These are phyloP conservation scores for Meleagris gallopavo DNA, from an alignment of 2,113 vertebrate species.

Conservation along the genomic window DNA sequence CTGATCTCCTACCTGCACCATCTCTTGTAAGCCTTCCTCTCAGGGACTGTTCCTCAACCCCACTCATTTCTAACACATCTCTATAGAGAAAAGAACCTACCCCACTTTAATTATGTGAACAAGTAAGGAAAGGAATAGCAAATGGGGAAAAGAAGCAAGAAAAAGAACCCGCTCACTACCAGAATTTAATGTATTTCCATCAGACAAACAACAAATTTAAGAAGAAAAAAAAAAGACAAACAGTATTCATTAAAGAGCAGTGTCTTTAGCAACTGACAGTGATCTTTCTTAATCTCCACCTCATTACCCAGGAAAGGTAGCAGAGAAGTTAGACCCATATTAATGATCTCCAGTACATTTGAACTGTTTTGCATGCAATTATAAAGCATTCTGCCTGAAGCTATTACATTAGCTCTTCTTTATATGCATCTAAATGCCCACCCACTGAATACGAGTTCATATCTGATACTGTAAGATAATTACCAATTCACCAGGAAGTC, in stretches of 20 bases:
- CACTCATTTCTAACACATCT: neutral
- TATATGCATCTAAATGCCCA: conserved; percentile 21
- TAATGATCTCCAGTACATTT: conserved; percentile 18
- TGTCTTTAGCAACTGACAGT: neutral
- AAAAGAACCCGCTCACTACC: neutral
- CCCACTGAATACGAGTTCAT: neutral
- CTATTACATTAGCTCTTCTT: conserved; percentile 20
- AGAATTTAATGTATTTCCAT: neutral
- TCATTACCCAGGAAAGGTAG: conserved; percentile 14
- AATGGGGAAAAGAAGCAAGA: neutral
- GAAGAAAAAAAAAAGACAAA: neutral
- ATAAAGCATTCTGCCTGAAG: conserved; percentile 30
- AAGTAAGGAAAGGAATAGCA: neutral
- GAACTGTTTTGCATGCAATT: conserved; percentile 19
- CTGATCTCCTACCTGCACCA: neutral
- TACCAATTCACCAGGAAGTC: neutral
- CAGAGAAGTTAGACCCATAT: conserved; percentile 1
- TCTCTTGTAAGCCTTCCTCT: neutral
- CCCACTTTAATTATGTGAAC: neutral
- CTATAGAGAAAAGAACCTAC: neutral
- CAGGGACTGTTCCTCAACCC: neutral
- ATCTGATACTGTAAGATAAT: neutral
- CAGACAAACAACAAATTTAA: neutral
- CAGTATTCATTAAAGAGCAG: neutral
- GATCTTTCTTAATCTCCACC: conserved; percentile 21